Evolutionary conservation across 2,888 invertebrate species (phyloP).

Genomic region (Latrodectus elegans): DNA sequence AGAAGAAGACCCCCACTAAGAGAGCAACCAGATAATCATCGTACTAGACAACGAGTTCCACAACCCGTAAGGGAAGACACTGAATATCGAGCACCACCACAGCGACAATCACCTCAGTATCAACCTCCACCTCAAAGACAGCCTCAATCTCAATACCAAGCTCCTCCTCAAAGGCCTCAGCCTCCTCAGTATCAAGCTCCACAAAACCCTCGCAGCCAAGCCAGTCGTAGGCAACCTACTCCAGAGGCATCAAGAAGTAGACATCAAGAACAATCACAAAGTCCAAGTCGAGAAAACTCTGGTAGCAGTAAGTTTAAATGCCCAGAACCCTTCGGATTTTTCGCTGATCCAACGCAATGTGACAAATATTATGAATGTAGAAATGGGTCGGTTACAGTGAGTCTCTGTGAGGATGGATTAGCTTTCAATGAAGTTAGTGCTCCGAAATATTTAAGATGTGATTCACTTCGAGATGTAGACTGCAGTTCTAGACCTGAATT

Average conservation of each 20-base stretch:
- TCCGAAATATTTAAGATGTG: constrained; percentile 72
- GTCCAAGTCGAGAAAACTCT: constrained; percentile 11
- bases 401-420: constrained; percentile 74
- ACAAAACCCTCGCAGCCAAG: constrained; percentile 25
- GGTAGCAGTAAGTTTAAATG: constrained; percentile 39
- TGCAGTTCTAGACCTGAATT: constrained; percentile 73
- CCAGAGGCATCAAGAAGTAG: constrained; percentile 23
- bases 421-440: constrained; percentile 72
- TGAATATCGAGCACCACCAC: constrained; percentile 18
- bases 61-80: background rate
- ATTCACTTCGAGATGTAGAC: constrained; percentile 74
- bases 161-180: constrained; percentile 7
- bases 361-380: constrained; percentile 74
- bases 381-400: constrained; percentile 70
- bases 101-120: constrained; percentile 8
- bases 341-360: constrained; percentile 73
- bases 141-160: background rate
- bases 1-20: background rate
- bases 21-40: background rate
- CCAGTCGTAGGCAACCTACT: constrained; percentile 19
- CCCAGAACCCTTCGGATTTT: constrained; percentile 65
- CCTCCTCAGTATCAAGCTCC: constrained; percentile 21
- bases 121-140: constrained; percentile 17
- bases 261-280: constrained; percentile 11
- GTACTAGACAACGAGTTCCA: constrained; percentile 2